phyloP scores from a whole-genome alignment of 2,888 invertebrate genomes.

The Oscheius sp. region DNA sequence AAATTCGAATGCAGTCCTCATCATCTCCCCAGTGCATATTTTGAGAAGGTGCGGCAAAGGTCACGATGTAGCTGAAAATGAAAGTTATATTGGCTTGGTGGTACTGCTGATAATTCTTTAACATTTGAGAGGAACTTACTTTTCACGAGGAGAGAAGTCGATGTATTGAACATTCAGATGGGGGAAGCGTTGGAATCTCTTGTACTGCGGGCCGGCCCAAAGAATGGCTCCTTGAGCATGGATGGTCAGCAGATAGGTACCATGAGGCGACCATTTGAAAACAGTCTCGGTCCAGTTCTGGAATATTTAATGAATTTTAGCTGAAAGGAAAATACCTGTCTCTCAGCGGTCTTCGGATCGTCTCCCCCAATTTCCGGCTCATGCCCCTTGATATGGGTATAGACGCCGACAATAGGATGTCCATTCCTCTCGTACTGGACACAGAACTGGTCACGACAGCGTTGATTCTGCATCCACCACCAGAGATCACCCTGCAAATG shows the following conservation, averaged over 20 bases:
- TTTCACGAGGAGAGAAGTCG: constrained; percentile 97
- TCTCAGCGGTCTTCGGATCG: constrained; percentile 42
- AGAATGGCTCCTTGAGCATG: constrained; percentile 92
- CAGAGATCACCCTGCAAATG: constrained; percentile 84
- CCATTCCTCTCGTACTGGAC: constrained; percentile 85
- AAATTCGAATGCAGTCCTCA: constrained; percentile 85
- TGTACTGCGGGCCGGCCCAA: constrained; percentile 95
- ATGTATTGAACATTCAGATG: constrained; percentile 88
- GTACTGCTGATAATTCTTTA: no score
- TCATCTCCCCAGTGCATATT: constrained; percentile 80
- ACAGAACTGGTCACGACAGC: constrained; percentile 94
- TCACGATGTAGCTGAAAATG: constrained; percentile 84
- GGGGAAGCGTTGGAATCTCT: constrained; percentile 88
- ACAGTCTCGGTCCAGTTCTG: constrained; percentile 95
- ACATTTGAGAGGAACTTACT: constrained; percentile 75
- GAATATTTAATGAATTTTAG: neutral
- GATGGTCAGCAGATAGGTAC: constrained; percentile 94
- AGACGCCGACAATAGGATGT: constrained; percentile 52
- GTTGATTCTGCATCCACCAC: constrained; percentile 90
- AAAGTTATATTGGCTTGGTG: no score
- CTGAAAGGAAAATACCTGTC: constrained; percentile 40
- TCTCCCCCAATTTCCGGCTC: constrained; percentile 57
- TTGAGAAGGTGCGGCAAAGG: constrained; percentile 83
- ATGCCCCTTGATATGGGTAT: constrained; percentile 60
- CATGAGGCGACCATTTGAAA: constrained; percentile 96